Evolutionary conservation across 1,140 invertebrate species (phyloP), one percentile per base, ranked within the genome.

Genomic region (Rhagoletis zephyria): DNA sequence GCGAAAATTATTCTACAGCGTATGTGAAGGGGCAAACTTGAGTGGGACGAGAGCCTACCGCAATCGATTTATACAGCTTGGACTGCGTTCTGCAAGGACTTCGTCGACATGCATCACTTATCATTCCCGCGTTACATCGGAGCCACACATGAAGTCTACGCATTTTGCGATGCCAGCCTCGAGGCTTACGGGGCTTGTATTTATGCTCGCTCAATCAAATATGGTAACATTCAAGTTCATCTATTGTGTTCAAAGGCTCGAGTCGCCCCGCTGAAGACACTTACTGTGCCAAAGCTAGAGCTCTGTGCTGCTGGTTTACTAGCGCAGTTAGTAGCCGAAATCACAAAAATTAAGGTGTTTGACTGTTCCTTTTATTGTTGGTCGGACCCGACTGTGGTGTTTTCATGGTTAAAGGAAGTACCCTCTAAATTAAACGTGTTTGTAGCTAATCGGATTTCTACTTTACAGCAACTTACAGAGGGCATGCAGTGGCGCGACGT

Each of bases 141-240:
- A 19, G 48, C 77, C 0, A 30, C 61, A 67, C 42, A 86, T 12
- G 87, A 87, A 87, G 64, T 88, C 5, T 90, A 93, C 87, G 91
- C 91, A 9, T 94, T 94, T 89, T 90, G 88, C 12, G 93, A 94
- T 89, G 92, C 92, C 0, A 92, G 90, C 6, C 87, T 91, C 85
- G 85, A 63, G 1, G 93, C 91, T 6, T 94, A 93, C 88, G 93
- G 91, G 30, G 90, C 91, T 56, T 90, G 89, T 9, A 86, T 92
- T 45, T 93, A 91, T 4, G 10, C 16, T 7, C 61, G 61, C 4
- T 12, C 61, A 63, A 63, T n/a, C 45, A 89, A 48, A 90, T 2
- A 87, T 90, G 85, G 87, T 88, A 0, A 86, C 85, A 63, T 87
- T 87, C 81, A 40, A 87, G 64, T 88, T 6, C 56, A 42, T 19